Base-by-base conservation (phyloP, 1,140 invertebrate genomes). In the Drosophila takahashii region DNA sequence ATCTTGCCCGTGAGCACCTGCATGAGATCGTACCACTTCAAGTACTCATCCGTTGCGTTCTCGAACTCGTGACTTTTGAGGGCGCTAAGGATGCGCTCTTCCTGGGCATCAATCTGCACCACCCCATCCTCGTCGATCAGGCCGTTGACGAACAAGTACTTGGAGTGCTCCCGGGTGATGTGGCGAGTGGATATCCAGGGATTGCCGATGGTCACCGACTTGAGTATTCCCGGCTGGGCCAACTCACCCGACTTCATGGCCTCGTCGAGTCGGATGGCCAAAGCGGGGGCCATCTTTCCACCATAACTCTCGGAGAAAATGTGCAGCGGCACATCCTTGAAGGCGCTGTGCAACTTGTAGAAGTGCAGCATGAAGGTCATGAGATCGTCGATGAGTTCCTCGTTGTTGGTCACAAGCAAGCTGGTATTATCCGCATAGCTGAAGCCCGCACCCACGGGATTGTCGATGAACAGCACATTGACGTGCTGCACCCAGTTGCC, bases 281-380 rank as follows among this genome's bases (percentile, higher is more conserved):
- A 96, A 73, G 97, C 96, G 10, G 96, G 94, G 0, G 96, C 95
- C 96, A 98, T 98, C 93, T 98, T 98, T 1, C 97, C 97, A 29
- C 97, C 97, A 92, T 98, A 98, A 1, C 96, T 97, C 91, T 98
- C 96, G n/a, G 95, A 95, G 72, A 96, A 96, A 50, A 98, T 97
- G 79, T 97, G 98, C 26, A 97, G 93, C 0, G 96, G 95, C 5
- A 95, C 94, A 4, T 89, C 92, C 81, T 95, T 93, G 81, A 97
- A 97, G 76, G 95, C 93, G 0, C 95, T 94, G 72, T 95, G 87
- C 16, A 92, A 81, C 37, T 93, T 81, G 34, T 95, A 94, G 79
- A 98, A 96, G 6, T 93, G 92, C 81, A 93, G 93, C 80, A 98
- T 94, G 11, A 97, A 93, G 32, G 93, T 93, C 0, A 98, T 92